Percentiles rank a stretch among this genome's conserved stretches.
Evolutionary conservation across 1,140 invertebrate species (phyloP).

Genomic region (Danaus melanippus): DNA sequence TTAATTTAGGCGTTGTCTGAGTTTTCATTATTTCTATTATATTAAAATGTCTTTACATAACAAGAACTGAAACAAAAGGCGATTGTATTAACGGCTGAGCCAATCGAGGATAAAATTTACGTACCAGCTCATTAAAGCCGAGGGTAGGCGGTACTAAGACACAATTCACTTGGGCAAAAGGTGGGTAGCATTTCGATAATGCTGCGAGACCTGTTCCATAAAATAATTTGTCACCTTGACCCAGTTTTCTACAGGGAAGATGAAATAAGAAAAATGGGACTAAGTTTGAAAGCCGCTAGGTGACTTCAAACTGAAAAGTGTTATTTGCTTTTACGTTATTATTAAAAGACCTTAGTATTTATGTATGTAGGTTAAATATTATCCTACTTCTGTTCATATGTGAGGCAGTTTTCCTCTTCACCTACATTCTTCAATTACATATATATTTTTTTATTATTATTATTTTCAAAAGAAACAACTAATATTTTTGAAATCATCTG

Average conservation of each 20-base stretch:
- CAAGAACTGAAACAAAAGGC: conserved; percentile 5
- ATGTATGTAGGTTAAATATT: too few relatives aligned
- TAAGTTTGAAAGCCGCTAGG: conserved; percentile 22
- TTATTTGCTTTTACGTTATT: conserved; percentile 14
- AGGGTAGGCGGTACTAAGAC: conserved; percentile 25
- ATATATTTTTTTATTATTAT: conserved; percentile 2
- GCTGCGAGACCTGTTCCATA: conserved; percentile 36
- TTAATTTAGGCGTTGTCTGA: too few relatives aligned
- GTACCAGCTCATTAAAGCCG: conserved; percentile 24
- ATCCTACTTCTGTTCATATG: too few relatives aligned
- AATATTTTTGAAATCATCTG: too few relatives aligned
- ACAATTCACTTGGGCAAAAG: conserved; percentile 27
- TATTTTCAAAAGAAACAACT: conserved; percentile 4
- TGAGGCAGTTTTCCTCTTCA: too few relatives aligned
- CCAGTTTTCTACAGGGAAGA: conserved; percentile 29
- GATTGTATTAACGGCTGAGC: conserved; percentile 11
- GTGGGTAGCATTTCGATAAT: conserved; percentile 39
- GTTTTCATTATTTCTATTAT: too few relatives aligned
- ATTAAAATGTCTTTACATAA: too few relatives aligned
- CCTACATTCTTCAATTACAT: too few relatives aligned
- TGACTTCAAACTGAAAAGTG: conserved; percentile 25
- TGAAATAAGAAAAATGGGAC: conserved; percentile 29
- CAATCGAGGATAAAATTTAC: conserved; percentile 22
- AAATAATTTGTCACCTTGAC: conserved; percentile 62
- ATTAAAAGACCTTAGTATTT: conserved; percentile 6